Base-by-base conservation (phyloP, 2,113 vertebrate genomes). In the Thamnaconus septentrionalis region DNA sequence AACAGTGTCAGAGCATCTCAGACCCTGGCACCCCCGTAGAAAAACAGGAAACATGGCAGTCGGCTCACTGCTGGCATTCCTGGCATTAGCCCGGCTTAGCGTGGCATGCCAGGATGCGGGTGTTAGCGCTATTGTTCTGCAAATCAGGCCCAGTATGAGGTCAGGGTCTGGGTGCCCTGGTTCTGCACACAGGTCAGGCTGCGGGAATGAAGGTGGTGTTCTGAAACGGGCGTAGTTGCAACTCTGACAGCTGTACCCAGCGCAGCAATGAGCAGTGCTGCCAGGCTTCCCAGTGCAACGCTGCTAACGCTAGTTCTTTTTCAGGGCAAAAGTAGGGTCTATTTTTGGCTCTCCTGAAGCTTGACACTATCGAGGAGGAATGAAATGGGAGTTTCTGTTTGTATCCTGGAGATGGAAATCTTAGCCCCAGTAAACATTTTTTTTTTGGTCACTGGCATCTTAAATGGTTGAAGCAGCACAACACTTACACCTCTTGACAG, bases 21-120 rank as follows among this genome's bases (percentile, higher is more conserved):
- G 18, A 31, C 18, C 18, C 18, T 31, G 18, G 18, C 18, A 31
- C 18, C 18, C 18, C 18, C 18, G 18, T 31, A 31, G 18, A 31
- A 31, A 31, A 31, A 31, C 18, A 31, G 18, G 18, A 31, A 31
- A 31, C 18, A 31, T 31, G 18, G 18, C 9, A 39, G 41, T 53
- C 56, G 41, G 64, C 64, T 76, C 79, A 64, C 62, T n/a, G n/a
- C 76, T 52, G 71, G 70, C 79, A 88, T 83, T 88, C 81, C 79
- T 84, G 82, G 76, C 77, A 70, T 81, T 66, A 71, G 68, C 52
- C 42, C 6, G 72, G 79, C 62, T 85, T 64, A 79, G 56, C 53
- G 73, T 10, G 56, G 80, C 73, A 41, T 64, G 71, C 80, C 75
- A 86, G 39, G 48, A 59, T 57, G 60, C 39, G 73, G 68, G 68